These are phyloP conservation scores for Drosophila saltans DNA, from an alignment of 1,140 invertebrate genomes.

Conservation along the genomic window DNA sequence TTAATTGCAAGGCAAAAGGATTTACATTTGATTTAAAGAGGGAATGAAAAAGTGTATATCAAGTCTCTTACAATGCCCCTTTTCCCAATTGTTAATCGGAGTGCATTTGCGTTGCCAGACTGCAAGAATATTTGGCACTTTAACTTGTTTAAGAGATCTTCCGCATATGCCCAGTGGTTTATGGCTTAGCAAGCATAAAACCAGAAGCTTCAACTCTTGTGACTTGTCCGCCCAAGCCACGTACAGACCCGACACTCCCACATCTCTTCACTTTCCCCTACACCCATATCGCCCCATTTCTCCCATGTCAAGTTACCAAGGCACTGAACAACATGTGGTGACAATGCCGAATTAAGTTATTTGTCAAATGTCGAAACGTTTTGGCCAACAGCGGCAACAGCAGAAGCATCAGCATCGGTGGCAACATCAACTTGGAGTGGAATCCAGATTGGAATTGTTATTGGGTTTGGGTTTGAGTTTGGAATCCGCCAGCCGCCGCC, in stretches of 20 bases:
- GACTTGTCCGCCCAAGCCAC: constrained; percentile 1
- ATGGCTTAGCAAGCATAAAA: constrained; percentile 45
- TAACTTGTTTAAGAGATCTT: constrained; percentile 36
- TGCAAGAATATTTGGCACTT: constrained; percentile 7
- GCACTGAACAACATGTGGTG: constrained; percentile 63
- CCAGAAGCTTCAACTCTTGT: constrained; percentile 39
- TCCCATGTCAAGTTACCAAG: constrained; percentile 13
- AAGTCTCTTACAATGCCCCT: too few relatives aligned
- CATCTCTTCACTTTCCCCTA: background rate
- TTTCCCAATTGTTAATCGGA: too few relatives aligned
- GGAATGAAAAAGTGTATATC: too few relatives aligned
- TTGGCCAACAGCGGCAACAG: constrained; percentile 34
- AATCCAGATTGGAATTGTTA: constrained; percentile 15
- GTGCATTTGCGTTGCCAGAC: background rate
- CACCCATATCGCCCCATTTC: background rate
- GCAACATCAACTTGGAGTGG: background rate
- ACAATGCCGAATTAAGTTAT: constrained; percentile 78
- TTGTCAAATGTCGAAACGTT: constrained; percentile 73
- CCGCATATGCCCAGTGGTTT: constrained; percentile 14
- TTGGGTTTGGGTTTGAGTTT: constrained; percentile 14
- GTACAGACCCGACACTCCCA: background rate
- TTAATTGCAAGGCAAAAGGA: constrained; percentile 9
- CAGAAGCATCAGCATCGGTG: background rate
- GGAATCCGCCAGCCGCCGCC: constrained; percentile 34
- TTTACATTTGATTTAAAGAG: background rate